Base-by-base conservation (phyloP, 2,888 invertebrate species). In the Oscheius sp. region DNA sequence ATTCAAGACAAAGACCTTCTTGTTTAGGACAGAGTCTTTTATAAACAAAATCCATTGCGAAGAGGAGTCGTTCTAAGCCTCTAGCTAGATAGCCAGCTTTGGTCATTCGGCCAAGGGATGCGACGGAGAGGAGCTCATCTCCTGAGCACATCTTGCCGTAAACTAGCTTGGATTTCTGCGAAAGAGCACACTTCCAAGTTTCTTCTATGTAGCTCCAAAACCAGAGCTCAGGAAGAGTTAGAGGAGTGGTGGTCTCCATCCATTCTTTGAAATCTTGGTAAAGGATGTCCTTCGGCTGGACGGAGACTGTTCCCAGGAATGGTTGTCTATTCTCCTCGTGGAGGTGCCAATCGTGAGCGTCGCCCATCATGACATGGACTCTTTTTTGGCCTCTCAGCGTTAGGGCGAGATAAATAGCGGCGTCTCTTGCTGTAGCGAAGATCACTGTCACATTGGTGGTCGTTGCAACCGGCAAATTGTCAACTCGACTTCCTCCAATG, bases 171-270 rank as follows among this genome's bases (percentile, higher is more conserved):
- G 76, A 77, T 45, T 76, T 75, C 58, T 81, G 79, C 17, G 75
- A 79, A 45, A 84, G 70, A 8, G 84, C 84, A 70, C 84, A 84
- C 61, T 79, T 78, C 70, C 78, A 80, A 25, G 71, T 68, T 12
- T 74, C 71, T 65, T 81, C 78, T 58, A 78, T 76, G 65, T 71
- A 81, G 2, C 68, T 61, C 68, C 68, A 68, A 37, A 75, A 85
- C 84, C 85, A 86, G 10, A 77, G 69, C 66, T 86, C 86, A 12
- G 86, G 84, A 23, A 86, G 76, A 2, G 79, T 79, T 5, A 83
- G 69, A 4, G 86, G 86, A 23, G 83, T 84, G 2, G 82, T 75
- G 12, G 77, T 78, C 42, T 79, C 74, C 8, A 84, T 70, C 83
- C 85, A 85, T 45, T 82, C 75, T n/a, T 70, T 71, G 69, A 85